A percentile compares a stretch with the other conserved stretches of the same genome.
Conservation (phyloP, 2,797 vertebrate species). For the Myripristis jacobus region DNA sequence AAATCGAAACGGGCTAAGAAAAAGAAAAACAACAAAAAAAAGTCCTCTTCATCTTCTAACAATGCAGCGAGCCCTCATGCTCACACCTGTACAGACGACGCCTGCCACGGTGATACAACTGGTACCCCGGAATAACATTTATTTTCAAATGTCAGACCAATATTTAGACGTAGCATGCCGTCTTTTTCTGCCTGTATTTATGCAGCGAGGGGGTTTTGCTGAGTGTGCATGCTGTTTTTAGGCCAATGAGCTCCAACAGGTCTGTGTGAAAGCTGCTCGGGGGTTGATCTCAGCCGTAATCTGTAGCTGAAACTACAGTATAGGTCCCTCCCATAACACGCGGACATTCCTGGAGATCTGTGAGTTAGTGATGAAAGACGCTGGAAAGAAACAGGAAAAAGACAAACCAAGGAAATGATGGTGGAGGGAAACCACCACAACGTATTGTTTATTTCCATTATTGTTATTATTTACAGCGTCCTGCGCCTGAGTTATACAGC, state of each 20-base stretch:
- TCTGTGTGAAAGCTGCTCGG: background rate
- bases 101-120: slow-evolving; percentile 1
- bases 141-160: slow-evolving; percentile 23
- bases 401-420: slow-evolving; percentile 26
- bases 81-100: slow-evolving; percentile 7
- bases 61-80: slow-evolving; percentile 17
- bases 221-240: background rate
- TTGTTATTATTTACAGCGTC: too few species aligned
- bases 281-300: slow-evolving; percentile 6
- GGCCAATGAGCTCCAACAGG: background rate
- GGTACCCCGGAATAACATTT: background rate
- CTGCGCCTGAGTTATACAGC: slow-evolving; percentile 23
- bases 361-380: slow-evolving; percentile 1
- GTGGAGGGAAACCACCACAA: slow-evolving; percentile 46
- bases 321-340: slow-evolving; percentile 1
- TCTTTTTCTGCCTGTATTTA: background rate
- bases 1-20: too few species aligned
- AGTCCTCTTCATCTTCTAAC: slow-evolving; percentile 22
- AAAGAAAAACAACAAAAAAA: too few species aligned
- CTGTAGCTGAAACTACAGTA: slow-evolving; percentile 17
- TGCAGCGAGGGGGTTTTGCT: too few species aligned
- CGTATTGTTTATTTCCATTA: too few species aligned
- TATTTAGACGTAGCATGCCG: background rate
- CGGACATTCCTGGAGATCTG: background rate
- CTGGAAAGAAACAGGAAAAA: slow-evolving; percentile 18